These are phyloP conservation scores for Lampris megalopsis DNA, from an alignment of 2,113 vertebrate genomes.

Conservation along the genomic window DNA sequence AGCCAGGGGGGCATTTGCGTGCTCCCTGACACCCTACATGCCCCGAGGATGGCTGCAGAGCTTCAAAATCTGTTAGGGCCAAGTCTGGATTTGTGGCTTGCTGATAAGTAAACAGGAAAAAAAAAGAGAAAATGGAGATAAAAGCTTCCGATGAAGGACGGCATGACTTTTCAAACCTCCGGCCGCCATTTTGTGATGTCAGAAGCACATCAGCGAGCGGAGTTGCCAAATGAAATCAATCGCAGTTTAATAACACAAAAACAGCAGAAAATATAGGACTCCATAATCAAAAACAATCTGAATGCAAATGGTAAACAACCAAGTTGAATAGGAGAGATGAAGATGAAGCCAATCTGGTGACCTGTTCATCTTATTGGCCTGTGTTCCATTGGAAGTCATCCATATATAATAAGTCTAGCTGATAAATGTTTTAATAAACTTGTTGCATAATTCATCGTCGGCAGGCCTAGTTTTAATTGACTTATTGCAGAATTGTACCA, in stretches of 20 bases:
- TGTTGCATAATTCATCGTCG: slow-evolving; percentile 84
- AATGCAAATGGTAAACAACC: slow-evolving; percentile 80
- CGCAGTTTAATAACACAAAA: slow-evolving; percentile 52
- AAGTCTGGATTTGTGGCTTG: slow-evolving; percentile 78
- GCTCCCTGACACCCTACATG: slow-evolving; percentile 69
- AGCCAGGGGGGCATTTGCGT: slow-evolving; percentile 66
- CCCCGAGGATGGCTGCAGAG: slow-evolving; percentile 64
- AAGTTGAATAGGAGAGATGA: slow-evolving; percentile 67
- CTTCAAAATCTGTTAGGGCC: slow-evolving; percentile 67
- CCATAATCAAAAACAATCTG: slow-evolving; percentile 72
- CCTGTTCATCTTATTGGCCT: slow-evolving; percentile 79
- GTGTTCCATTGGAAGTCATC: slow-evolving; percentile 80
- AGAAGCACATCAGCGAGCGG: slow-evolving; percentile 33
- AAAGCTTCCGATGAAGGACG: slow-evolving; percentile 73
- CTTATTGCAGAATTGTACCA: slow-evolving; percentile 81
- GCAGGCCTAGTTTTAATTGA: slow-evolving; percentile 85
- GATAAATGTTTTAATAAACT: slow-evolving; percentile 88
- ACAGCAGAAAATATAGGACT: slow-evolving; percentile 50
- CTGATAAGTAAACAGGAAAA: slow-evolving; percentile 72
- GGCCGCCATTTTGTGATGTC: slow-evolving; percentile 60
- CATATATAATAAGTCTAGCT: slow-evolving; percentile 84
- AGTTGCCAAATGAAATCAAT: slow-evolving; percentile 22
- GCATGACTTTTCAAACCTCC: slow-evolving; percentile 69
- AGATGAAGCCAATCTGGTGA: slow-evolving; percentile 71
- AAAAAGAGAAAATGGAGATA: slow-evolving; percentile 53